These are phyloP conservation scores for Rotaria socialis DNA, from an alignment of 2,888 invertebrate species.

Conservation along the genomic window DNA sequence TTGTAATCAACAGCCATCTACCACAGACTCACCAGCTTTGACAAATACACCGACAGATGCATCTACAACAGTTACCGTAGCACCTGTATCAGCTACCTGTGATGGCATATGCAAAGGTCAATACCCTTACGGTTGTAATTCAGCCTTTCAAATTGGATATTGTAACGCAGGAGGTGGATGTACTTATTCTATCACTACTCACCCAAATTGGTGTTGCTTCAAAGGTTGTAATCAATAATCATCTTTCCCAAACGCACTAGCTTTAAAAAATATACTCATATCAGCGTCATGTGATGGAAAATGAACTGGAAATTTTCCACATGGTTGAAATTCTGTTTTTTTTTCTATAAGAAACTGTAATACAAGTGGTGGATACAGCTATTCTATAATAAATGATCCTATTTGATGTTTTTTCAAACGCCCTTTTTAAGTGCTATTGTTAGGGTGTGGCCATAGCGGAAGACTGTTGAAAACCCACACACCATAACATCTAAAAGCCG, in stretches of 20 bases:
- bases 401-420: neutral
- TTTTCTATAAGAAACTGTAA: neutral
- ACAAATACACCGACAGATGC: no score
- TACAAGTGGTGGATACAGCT: neutral
- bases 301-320: neutral
- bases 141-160: neutral
- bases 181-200: neutral
- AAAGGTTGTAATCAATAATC: neutral
- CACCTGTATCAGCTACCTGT: neutral
- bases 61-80: no score
- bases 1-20: neutral
- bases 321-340: neutral
- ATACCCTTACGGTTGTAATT: neutral
- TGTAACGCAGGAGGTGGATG: constrained; percentile 22
- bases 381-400: neutral
- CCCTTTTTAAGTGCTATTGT: no score
- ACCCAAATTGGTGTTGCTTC: neutral
- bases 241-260: no score
- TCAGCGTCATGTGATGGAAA: neutral
- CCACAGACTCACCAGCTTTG: no score
- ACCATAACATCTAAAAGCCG: no score
- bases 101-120: constrained; percentile 5
- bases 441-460: no score
- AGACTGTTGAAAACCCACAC: no score
- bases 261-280: neutral